Evolutionary conservation across 1,140 invertebrate genomes (phyloP), one percentile per base, ranked within the genome.

Genomic region (Aradophagus sp.): DNA sequence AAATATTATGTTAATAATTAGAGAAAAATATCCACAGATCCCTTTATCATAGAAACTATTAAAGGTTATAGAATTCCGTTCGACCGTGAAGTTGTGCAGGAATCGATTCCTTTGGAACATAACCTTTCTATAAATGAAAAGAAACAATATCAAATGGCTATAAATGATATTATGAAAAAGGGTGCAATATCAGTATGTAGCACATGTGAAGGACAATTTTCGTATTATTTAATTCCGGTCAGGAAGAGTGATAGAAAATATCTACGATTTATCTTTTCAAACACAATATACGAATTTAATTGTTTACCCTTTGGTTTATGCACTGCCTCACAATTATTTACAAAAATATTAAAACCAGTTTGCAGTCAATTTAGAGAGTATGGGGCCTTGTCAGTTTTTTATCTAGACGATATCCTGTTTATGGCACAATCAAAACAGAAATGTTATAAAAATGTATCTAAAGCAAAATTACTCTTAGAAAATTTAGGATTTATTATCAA

Each of bases 211-310:
- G 41, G 26, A 1, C 48, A 72, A 42, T 71, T 74, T 20, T 7
- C 71, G 8, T 76, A 73, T 41, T 69, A 50, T 13, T 11, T 69
- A 38, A 44, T 76, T n/a, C 67, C 71, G 4, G 53, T 76, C 3
- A 19, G 61, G 6, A 15, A 48, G 13, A 11, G 41, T 13, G 29
- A 56, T 45, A 69, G 50, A 45, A 73, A 75, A 67, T 77, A 38
- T 31, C 29, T 77, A 7, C 20, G 68, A 16, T 76, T 76, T 27
- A 2, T 17, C 11, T 74, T 67, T 34, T 7, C 42, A 26, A 34
- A 10, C 3, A 13, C 11, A 2, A 23, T 53, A 8, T 73, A 55
- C 14, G 39, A 75, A 42, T 76, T 70, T 36, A 36, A 29, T 44
- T 8, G 41, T 63, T 13, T 58, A 8, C 50, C 35, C 12, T 70